Percentiles rank a stretch among this genome's conserved stretches.
phyloP scores from a whole-genome alignment of 2,113 vertebrate species.

The Ameiurus melas region DNA sequence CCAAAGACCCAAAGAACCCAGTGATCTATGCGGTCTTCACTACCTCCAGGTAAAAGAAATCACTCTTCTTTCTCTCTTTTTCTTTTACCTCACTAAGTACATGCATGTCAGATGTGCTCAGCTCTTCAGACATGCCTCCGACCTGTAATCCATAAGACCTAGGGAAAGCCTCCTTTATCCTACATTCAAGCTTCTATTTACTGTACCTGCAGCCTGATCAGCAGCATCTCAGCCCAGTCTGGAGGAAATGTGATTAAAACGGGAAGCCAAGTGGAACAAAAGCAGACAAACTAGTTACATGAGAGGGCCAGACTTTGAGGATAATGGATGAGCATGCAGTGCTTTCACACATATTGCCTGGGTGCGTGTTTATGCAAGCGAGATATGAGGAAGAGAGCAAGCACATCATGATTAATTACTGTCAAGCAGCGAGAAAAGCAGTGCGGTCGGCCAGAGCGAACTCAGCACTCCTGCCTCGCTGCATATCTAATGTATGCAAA shows the following conservation, averaged over 20 bases:
- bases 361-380: constrained; percentile 43
- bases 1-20: constrained; percentile 96
- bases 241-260: constrained; percentile 50
- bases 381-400: constrained; percentile 60
- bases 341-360: constrained; percentile 32
- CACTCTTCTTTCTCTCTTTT: not conserved
- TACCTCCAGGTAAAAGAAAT: constrained; percentile 90
- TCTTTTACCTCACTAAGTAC: not conserved
- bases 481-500: constrained; percentile 55
- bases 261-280: constrained; percentile 42
- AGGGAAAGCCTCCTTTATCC: constrained; percentile 61
- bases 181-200: constrained; percentile 9
- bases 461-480: constrained; percentile 46
- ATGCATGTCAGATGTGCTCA: not conserved
- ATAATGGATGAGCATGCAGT: constrained; percentile 61
- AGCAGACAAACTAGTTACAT: constrained; percentile 50
- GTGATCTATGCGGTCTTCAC: constrained; percentile 95
- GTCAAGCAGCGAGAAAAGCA: constrained; percentile 58
- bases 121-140: constrained; percentile 53
- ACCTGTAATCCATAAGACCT: constrained; percentile 69
- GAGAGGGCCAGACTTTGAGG: constrained; percentile 42
- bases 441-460: constrained; percentile 38
- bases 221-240: constrained; percentile 23
- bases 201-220: constrained; percentile 62
- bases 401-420: constrained; percentile 70